A percentile compares a stretch with the other conserved stretches of the same genome.
Evolutionary conservation across 2,113 vertebrate genomes (phyloP).

Genomic region (Callithrix jacchus): DNA sequence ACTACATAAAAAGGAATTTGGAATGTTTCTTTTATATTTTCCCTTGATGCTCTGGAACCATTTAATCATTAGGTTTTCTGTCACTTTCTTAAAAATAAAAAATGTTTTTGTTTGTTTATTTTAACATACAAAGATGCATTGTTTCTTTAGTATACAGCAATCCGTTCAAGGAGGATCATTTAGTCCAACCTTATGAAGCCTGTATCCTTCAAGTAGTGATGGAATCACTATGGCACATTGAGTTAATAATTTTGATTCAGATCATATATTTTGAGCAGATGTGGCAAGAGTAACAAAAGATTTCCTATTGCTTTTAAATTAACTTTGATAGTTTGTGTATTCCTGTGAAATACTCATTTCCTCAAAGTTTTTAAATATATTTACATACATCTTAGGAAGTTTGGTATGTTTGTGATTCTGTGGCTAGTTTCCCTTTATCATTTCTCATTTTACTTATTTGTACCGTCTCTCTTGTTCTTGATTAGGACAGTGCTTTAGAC

Average conservation of each 20-base stretch:
- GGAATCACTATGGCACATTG: not conserved
- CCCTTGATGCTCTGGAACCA: not conserved
- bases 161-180: too few relatives aligned
- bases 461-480: not conserved
- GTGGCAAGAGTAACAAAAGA: not conserved
- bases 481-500: not conserved
- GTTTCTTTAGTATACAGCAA: not conserved
- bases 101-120: not conserved
- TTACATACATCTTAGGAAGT: not conserved
- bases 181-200: not conserved
- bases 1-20: not conserved
- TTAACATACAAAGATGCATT: not conserved
- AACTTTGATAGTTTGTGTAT: not conserved
- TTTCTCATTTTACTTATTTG: not conserved
- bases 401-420: not conserved
- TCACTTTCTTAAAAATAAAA: not conserved
- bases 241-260: not conserved
- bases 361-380: not conserved
- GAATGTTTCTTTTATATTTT: not conserved
- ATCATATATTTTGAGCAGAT: not conserved
- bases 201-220: not conserved
- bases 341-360: not conserved
- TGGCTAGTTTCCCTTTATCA: not conserved
- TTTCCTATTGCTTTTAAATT: not conserved
- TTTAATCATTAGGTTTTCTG: not conserved